phyloP scores from a whole-genome alignment of 2,797 vertebrate genomes.

The Gymnoscopelus braueri region DNA sequence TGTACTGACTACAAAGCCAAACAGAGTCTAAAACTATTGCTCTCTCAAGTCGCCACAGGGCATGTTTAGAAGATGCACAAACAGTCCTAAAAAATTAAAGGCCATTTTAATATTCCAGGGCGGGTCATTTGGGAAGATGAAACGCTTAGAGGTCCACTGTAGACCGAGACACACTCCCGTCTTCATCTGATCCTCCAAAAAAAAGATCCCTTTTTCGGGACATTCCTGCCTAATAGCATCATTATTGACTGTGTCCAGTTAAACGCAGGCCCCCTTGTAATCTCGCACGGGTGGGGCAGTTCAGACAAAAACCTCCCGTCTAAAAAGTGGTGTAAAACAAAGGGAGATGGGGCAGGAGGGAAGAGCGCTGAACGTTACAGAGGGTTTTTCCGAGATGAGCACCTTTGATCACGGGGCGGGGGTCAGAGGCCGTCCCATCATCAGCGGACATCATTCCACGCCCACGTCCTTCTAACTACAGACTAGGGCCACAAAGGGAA shows the following conservation, averaged over 20 bases:
- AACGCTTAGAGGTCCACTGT: constrained; percentile 59
- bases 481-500: constrained; percentile 23
- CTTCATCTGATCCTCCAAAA: constrained; percentile 56
- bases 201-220: constrained; percentile 65
- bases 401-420: constrained; percentile 69
- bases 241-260: constrained; percentile 79
- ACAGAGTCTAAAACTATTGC: constrained; percentile 37
- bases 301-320: constrained; percentile 52
- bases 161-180: constrained; percentile 57
- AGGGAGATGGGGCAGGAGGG: constrained; percentile 39
- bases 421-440: constrained; percentile 50
- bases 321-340: constrained; percentile 53
- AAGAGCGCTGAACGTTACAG: constrained; percentile 46
- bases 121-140: constrained; percentile 63
- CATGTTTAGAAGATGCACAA: constrained; percentile 43
- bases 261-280: constrained; percentile 80
- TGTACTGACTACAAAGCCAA: constrained; percentile 52
- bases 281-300: constrained; percentile 67
- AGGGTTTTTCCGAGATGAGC: constrained; percentile 36
- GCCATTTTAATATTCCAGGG: constrained; percentile 67
- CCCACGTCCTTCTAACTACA: constrained; percentile 50
- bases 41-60: constrained; percentile 50
- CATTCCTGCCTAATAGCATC: constrained; percentile 86
- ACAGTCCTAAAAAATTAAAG: constrained; percentile 67
- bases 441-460: constrained; percentile 57